These are phyloP conservation scores for Hypsopygia costalis DNA, from an alignment of 2,888 invertebrate genomes.

Conservation along the genomic window DNA sequence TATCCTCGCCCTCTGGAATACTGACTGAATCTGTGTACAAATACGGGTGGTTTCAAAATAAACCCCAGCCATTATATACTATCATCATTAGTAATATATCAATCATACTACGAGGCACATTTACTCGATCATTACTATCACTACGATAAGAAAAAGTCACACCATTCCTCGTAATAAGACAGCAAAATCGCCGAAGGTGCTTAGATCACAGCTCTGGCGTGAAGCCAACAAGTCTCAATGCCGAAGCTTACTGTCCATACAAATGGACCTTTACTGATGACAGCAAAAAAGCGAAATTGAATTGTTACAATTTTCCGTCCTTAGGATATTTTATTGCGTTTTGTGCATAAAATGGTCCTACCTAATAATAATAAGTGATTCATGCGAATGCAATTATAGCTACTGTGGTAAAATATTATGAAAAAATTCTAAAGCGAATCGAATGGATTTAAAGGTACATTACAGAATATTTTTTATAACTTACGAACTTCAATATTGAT, in stretches of 20 bases:
- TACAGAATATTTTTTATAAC: slow-evolving; percentile 12
- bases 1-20: slow-evolving; percentile 83
- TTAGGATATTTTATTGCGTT: slow-evolving; percentile 60
- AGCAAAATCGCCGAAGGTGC: slow-evolving; percentile 59
- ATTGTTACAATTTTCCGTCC: slow-evolving; percentile 74
- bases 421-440: slow-evolving; percentile 47
- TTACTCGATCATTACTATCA: slow-evolving; percentile 24
- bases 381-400: slow-evolving; percentile 66
- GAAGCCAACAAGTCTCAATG: slow-evolving; percentile 62
- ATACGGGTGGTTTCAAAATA: slow-evolving; percentile 27
- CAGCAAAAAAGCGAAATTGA: slow-evolving; percentile 79
- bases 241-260: slow-evolving; percentile 62
- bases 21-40: slow-evolving; percentile 78
- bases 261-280: slow-evolving; percentile 55
- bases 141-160: slow-evolving; percentile 52
- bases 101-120: slow-evolving; percentile 13
- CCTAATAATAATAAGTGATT: slow-evolving; percentile 36
- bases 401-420: slow-evolving; percentile 59
- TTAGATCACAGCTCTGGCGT: slow-evolving; percentile 57
- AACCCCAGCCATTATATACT: neutral
- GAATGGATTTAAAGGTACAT: slow-evolving; percentile 26
- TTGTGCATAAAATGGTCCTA: slow-evolving; percentile 58
- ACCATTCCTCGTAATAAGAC: slow-evolving; percentile 55
- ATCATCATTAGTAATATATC: slow-evolving; percentile 7
- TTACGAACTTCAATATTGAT: slow-evolving; percentile 11